Evolutionary conservation across 2,113 vertebrate species (phyloP), one percentile per base, ranked within the genome.

Genomic region (Todiramphus chloris): DNA sequence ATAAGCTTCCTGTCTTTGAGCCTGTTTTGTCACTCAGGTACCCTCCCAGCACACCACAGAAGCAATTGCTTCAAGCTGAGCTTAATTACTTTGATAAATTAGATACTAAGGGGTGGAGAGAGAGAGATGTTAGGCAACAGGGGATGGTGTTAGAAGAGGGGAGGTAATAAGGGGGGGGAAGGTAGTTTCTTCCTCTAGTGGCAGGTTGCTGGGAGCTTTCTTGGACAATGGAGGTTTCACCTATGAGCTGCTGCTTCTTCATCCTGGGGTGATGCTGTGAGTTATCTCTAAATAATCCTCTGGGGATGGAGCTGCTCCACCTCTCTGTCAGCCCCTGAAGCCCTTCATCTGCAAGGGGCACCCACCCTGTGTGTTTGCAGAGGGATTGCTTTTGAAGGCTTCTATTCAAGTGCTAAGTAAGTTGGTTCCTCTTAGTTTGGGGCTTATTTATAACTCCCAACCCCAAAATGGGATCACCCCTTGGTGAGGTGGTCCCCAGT

Each of bases 211-310:
- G 46, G 46, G 19, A 46, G 19, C 18, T 46, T 46, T 53, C 30
- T 41, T 76, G 28, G 33, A 4, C 3, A 3, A 2, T 0, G 3
- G 35, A 41, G 43, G 11, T 7, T 56, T 56, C 4, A 2, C 11
- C 1, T 37, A 1, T 1, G 24, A 69, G 20, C 18, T 58, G 31
- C 28, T 78, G 46, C 11, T 67, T 73, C 11, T 67, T 73, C n/a
- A 3, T 16, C 5, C 18, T 51, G 60, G 31, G 14, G 4, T 2
- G 9, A 21, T 14, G 21, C 11, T 21, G 62, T 25, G 50, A 69
- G 43, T 88, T 50, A 30, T 2, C 12, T 35, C 43, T 41, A 24
- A 53, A 31, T 46, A 59, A 59, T 35, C 5, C 13, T 11, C 17
- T 4, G 13, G 24, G 12, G 31, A 11, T 19, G 31, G 70, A 66